Conservation (phyloP, 2,113 vertebrate genomes). For the Notarius quadriscutis region DNA sequence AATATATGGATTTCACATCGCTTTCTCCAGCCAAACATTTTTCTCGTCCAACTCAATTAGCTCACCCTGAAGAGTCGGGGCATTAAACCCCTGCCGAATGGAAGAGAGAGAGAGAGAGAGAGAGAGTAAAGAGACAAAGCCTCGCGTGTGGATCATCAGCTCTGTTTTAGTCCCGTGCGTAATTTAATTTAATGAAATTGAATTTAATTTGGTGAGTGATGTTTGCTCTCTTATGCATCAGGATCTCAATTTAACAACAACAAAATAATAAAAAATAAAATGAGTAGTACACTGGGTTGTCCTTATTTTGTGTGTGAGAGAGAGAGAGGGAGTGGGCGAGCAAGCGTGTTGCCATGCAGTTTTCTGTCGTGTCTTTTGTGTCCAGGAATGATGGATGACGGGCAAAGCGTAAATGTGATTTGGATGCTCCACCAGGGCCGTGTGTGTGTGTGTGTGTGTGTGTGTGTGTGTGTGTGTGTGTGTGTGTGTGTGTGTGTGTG, state of each 20-base stretch:
- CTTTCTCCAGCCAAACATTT: constrained; percentile 52
- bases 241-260: not conserved
- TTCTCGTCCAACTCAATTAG: constrained; percentile 64
- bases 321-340: not conserved
- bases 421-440: constrained; percentile 68
- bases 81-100: constrained; percentile 59
- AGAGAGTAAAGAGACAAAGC: not conserved
- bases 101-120: not conserved
- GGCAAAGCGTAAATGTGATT: constrained; percentile 75
- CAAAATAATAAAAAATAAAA: not conserved
- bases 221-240: not conserved
- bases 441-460: constrained; percentile 24
- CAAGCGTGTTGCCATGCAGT: constrained; percentile 69
- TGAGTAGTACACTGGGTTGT: not conserved
- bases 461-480: constrained; percentile 31
- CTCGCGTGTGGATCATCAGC: not conserved
- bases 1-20: constrained; percentile 61
- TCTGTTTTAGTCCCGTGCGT: not conserved
- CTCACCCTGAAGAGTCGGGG: constrained; percentile 61
- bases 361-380: constrained; percentile 68
- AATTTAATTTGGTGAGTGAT: not conserved
- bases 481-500: constrained; percentile 27
- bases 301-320: constrained; percentile 3
- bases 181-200: not conserved
- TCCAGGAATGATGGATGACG: constrained; percentile 77